Evolutionary conservation across 35 echinoderm and acorn worm species (phyloP).

Genomic region (Holothuria glaberrima): DNA sequence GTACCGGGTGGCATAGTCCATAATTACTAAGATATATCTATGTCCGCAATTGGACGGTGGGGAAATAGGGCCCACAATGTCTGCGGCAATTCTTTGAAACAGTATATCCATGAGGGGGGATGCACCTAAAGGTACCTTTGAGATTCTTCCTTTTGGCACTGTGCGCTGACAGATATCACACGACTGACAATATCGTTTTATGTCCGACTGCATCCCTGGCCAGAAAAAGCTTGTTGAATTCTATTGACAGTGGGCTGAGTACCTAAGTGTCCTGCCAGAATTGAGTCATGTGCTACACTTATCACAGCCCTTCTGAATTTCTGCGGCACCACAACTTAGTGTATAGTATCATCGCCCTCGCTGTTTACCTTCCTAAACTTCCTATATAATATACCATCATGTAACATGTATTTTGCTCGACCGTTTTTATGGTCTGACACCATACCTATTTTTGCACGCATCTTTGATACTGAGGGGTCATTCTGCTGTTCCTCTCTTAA

Average conservation of each 20-base stretch:
- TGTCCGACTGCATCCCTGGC: constrained; percentile 43
- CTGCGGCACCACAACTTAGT: constrained; percentile 58
- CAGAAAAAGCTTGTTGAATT: constrained; percentile 57
- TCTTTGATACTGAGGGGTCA: neutral
- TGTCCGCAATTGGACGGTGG: constrained; percentile 39
- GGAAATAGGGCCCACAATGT: constrained; percentile 24
- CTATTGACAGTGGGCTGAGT: neutral
- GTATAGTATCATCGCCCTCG: neutral
- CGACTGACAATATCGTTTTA: constrained; percentile 19
- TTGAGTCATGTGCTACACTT: constrained; percentile 39
- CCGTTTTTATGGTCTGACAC: neutral
- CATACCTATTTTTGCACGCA: neutral
- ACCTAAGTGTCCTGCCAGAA: constrained; percentile 33
- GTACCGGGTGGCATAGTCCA: constrained; percentile 75
- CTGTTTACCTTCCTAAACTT: constrained; percentile 6
- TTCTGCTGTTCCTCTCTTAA: neutral
- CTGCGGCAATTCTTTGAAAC: constrained; percentile 28
- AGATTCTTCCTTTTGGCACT: constrained; percentile 14
- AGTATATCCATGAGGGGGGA: neutral
- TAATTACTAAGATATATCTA: constrained; percentile 49
- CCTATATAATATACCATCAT: constrained; percentile 9
- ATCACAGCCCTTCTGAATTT: constrained; percentile 41
- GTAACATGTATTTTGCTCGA: neutral
- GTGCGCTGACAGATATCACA: constrained; percentile 6
- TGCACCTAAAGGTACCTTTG: constrained; percentile 29